Percentiles rank a stretch among this genome's conserved stretches.
These are phyloP conservation scores for Hoplodrina blanda DNA, from an alignment of 2,888 invertebrate species.

Conservation along the genomic window DNA sequence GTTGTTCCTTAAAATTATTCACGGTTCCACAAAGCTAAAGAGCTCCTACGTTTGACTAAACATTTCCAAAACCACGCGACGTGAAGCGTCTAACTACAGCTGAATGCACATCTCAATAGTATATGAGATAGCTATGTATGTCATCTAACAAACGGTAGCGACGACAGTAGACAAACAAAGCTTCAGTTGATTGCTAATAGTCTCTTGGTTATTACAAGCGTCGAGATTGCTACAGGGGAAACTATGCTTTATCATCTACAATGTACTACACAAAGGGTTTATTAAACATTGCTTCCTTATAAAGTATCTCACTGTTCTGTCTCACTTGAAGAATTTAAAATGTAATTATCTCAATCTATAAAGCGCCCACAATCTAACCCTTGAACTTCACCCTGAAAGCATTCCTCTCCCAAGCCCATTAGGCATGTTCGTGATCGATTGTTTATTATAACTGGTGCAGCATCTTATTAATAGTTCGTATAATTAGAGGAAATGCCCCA, in stretches of 20 bases:
- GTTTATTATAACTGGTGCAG: slow-evolving; percentile 74
- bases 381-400: slow-evolving; percentile 62
- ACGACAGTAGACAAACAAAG: slow-evolving; percentile 62
- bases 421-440: slow-evolving; percentile 81
- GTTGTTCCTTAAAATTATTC: slow-evolving; percentile 23
- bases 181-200: slow-evolving; percentile 69
- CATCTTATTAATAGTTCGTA: slow-evolving; percentile 88
- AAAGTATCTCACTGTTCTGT: slow-evolving; percentile 15
- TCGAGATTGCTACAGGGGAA: slow-evolving; percentile 65
- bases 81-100: slow-evolving; percentile 50
- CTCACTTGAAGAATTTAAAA: slow-evolving; percentile 30
- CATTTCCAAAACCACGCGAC: slow-evolving; percentile 51
- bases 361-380: slow-evolving; percentile 42
- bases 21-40: slow-evolving; percentile 28
- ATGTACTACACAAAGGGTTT: slow-evolving; percentile 10
- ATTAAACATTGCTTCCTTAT: slow-evolving; percentile 9
- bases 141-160: slow-evolving; percentile 62
- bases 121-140: slow-evolving; percentile 42
- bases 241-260: slow-evolving; percentile 28
- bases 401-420: slow-evolving; percentile 75
- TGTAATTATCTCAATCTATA: slow-evolving; percentile 30
- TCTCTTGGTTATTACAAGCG: slow-evolving; percentile 66
- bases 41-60: slow-evolving; percentile 48
- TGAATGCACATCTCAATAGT: slow-evolving; percentile 48
- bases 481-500: slow-evolving; percentile 90